Conservation (phyloP, 2,113 vertebrate genomes). For the Pampusana beccarii region DNA sequence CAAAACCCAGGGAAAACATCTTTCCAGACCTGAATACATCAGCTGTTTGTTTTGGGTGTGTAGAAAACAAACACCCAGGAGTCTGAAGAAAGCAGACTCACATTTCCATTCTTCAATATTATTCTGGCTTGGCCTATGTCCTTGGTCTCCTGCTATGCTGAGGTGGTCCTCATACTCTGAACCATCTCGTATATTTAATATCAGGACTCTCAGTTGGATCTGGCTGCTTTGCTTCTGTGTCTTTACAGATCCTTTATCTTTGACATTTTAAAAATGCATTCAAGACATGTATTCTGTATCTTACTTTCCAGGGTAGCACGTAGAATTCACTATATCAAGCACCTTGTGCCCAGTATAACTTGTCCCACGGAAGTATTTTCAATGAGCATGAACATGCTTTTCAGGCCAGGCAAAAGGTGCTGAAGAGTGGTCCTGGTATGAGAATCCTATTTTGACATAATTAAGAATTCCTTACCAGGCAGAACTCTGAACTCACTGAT, state of each 20-base stretch:
- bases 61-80: background rate
- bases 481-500: background rate
- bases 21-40: background rate
- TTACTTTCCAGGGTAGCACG: background rate
- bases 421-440: background rate
- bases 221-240: background rate
- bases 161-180: background rate
- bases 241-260: background rate
- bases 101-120: background rate
- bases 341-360: background rate
- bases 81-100: background rate
- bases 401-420: background rate
- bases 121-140: background rate
- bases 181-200: background rate
- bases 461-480: background rate
- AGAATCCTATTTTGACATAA: background rate
- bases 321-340: background rate
- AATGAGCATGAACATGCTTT: background rate
- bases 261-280: background rate
- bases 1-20: background rate
- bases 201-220: background rate
- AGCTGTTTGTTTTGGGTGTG: background rate
- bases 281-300: background rate
- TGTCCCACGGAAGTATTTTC: background rate
- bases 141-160: background rate